Evolutionary conservation across 2,888 invertebrate genomes (phyloP).

Genomic region (Pegoplata infirma): DNA sequence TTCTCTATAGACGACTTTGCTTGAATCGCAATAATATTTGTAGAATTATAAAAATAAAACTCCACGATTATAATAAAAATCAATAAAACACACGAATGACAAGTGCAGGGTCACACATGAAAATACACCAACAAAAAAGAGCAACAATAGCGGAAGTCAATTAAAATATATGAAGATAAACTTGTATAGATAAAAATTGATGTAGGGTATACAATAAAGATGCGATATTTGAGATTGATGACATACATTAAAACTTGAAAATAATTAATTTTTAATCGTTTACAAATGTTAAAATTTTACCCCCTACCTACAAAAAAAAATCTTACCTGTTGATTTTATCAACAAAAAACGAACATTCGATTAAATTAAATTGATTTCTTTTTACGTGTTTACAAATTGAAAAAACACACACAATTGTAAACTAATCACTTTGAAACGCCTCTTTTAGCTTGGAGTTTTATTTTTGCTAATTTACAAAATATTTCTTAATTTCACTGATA

Average conservation of each 20-base stretch:
- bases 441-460: not conserved
- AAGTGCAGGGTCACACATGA: slow-evolving; percentile 23
- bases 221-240: not conserved
- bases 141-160: slow-evolving; percentile 14
- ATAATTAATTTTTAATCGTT: not conserved
- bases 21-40: not conserved
- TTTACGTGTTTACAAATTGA: not conserved
- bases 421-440: not conserved
- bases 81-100: slow-evolving; percentile 41
- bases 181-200: not conserved
- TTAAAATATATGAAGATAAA: slow-evolving; percentile 2
- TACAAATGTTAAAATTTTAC: not conserved
- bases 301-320: not conserved
- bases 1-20: slow-evolving; percentile 10
- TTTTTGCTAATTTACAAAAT: not conserved
- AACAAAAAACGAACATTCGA: slow-evolving; percentile 16
- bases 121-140: slow-evolving; percentile 1
- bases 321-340: slow-evolving; percentile 52
- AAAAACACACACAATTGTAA: not conserved
- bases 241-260: no score
- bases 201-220: not conserved
- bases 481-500: not conserved
- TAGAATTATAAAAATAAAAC: not conserved
- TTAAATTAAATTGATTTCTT: not conserved
- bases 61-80: slow-evolving; percentile 26